phyloP scores from a whole-genome alignment of 2,888 invertebrate genomes.

The Rhodophaea formosa region DNA sequence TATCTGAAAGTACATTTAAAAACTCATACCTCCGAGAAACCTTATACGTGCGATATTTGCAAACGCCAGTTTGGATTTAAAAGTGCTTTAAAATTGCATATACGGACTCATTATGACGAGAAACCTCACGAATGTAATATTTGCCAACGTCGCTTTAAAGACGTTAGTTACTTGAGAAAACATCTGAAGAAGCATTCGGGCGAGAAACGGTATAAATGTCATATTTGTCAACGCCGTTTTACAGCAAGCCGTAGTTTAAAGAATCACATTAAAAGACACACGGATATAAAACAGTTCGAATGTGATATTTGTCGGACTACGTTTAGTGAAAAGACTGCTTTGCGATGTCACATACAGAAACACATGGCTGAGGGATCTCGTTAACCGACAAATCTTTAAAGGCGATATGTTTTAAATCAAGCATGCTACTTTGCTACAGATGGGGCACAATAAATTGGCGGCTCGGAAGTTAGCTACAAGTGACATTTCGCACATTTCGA shows the following conservation, averaged over 20 bases:
- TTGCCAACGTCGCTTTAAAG: neutral
- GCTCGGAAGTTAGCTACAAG: too few relatives aligned
- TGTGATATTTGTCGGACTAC: neutral
- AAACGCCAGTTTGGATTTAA: neutral
- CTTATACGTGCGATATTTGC: neutral
- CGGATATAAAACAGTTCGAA: neutral
- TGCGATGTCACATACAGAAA: neutral
- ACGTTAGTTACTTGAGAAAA: neutral
- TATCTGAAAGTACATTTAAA: neutral
- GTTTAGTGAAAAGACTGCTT: neutral
- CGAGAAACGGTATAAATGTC: neutral
- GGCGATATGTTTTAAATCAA: too few relatives aligned
- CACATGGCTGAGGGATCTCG: neutral
- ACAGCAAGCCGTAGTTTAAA: neutral
- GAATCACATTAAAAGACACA: neutral
- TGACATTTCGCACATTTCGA: too few relatives aligned
- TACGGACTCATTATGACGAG: neutral
- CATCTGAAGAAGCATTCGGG: neutral
- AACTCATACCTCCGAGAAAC: neutral
- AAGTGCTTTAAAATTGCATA: neutral
- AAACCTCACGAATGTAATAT: neutral
- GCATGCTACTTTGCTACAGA: too few relatives aligned
- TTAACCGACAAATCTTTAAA: too few relatives aligned
- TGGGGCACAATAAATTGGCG: too few relatives aligned
- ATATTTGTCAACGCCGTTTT: neutral